phyloP scores from a whole-genome alignment of 1,140 invertebrate genomes.

The Drosophila punjabiensis region DNA sequence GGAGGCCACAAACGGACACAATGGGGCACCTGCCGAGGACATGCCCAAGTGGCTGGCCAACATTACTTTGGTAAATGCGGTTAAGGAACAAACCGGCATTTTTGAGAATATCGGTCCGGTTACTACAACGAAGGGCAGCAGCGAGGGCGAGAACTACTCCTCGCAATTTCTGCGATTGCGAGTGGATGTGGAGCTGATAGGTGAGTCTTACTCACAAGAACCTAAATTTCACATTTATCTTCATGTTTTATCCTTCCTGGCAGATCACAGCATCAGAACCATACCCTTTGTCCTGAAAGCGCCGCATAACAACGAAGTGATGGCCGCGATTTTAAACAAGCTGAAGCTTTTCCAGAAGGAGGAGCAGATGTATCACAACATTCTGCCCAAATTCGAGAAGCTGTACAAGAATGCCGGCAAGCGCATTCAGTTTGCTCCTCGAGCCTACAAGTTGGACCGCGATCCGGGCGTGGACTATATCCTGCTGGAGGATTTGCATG shows the following conservation, averaged over 20 bases:
- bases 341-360: slow-evolving; percentile 75
- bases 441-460: slow-evolving; percentile 69
- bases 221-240: neutral
- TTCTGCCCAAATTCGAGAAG: slow-evolving; percentile 78
- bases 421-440: slow-evolving; percentile 70
- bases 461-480: slow-evolving; percentile 81
- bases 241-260: neutral
- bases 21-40: slow-evolving; percentile 15
- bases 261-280: slow-evolving; percentile 61
- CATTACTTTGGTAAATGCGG: slow-evolving; percentile 68
- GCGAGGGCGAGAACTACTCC: slow-evolving; percentile 65
- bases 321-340: slow-evolving; percentile 61
- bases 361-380: slow-evolving; percentile 69
- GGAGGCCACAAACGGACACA: slow-evolving; percentile 53
- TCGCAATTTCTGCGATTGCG: slow-evolving; percentile 61
- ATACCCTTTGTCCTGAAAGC: slow-evolving; percentile 72
- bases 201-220: slow-evolving; percentile 20
- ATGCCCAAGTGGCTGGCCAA: slow-evolving; percentile 65
- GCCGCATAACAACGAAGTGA: slow-evolving; percentile 61
- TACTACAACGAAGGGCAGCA: slow-evolving; percentile 33
- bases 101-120: slow-evolving; percentile 55
- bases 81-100: slow-evolving; percentile 51
- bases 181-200: slow-evolving; percentile 67
- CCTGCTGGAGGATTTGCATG: slow-evolving; percentile 86
- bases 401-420: slow-evolving; percentile 65